These are phyloP conservation scores for Condylostylus longicornis DNA, from an alignment of 1,140 invertebrate genomes.

Conservation along the genomic window DNA sequence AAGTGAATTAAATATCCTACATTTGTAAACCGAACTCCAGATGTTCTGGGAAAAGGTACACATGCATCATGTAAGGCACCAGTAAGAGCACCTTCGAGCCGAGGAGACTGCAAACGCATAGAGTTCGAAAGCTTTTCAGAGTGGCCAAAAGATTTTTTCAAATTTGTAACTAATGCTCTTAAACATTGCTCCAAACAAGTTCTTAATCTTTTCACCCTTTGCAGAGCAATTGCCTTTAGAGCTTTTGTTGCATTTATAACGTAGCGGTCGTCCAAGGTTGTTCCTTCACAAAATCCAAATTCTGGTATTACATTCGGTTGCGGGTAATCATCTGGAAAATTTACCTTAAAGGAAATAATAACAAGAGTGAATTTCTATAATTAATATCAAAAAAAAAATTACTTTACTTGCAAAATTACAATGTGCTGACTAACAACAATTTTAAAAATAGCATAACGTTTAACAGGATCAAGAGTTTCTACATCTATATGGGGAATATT, in stretches of 20 bases:
- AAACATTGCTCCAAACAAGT: constrained; percentile 69
- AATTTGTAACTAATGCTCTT: constrained; percentile 50
- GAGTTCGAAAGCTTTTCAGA: background rate
- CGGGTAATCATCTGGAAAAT: constrained; percentile 26
- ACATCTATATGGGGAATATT: constrained; percentile 75
- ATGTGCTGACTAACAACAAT: constrained; percentile 55
- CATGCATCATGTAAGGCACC: constrained; percentile 53
- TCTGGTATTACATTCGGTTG: constrained; percentile 45
- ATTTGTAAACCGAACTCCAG: constrained; percentile 82
- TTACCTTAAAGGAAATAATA: constrained; percentile 3
- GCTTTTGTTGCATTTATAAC: constrained; percentile 50
- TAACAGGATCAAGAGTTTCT: constrained; percentile 50
- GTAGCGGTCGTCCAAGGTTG: constrained; percentile 42
- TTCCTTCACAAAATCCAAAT: constrained; percentile 48
- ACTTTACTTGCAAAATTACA: constrained; percentile 56
- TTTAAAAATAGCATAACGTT: constrained; percentile 57
- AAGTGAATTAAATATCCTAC: constrained; percentile 74
- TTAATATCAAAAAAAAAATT: too few species aligned
- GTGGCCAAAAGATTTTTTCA: constrained; percentile 37
- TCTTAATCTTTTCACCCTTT: constrained; percentile 58
- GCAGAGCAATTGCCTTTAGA: constrained; percentile 54
- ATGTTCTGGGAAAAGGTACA: constrained; percentile 86
- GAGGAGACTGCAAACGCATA: constrained; percentile 25
- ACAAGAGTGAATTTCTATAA: too few species aligned
- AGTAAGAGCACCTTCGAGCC: constrained; percentile 31